Conservation (phyloP, 2,888 invertebrate genomes). For the Acronicta alni region DNA sequence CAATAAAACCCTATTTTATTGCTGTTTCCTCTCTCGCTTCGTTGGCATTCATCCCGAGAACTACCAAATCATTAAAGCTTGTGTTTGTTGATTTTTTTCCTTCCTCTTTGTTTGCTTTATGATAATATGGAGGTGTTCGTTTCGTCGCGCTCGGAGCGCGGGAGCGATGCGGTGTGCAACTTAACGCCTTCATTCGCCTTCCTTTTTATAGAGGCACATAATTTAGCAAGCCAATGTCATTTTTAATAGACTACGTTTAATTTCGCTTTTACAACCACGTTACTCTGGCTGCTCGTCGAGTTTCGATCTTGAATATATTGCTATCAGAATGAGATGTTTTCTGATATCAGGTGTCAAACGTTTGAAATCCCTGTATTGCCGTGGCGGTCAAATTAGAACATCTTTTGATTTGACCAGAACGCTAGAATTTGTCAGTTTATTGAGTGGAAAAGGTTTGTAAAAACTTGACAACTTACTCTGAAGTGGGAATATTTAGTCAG, state of each 20-base stretch:
- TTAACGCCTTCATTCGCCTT: slow-evolving; percentile 86
- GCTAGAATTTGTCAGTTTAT: slow-evolving; percentile 15
- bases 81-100: slow-evolving; percentile 86
- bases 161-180: slow-evolving; percentile 86
- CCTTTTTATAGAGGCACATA: slow-evolving; percentile 84
- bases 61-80: slow-evolving; percentile 86
- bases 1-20: slow-evolving; percentile 85
- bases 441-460: slow-evolving; percentile 9
- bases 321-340: slow-evolving; percentile 35
- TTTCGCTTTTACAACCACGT: slow-evolving; percentile 70
- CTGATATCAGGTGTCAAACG: slow-evolving; percentile 32
- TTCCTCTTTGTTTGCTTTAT: slow-evolving; percentile 86
- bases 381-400: slow-evolving; percentile 16
- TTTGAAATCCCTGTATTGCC: slow-evolving; percentile 23
- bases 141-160: slow-evolving; percentile 76
- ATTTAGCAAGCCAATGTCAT: slow-evolving; percentile 84
- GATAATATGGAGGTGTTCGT: slow-evolving; percentile 87
- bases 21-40: slow-evolving; percentile 82
- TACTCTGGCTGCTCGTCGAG: slow-evolving; percentile 61
- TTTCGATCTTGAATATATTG: slow-evolving; percentile 63
- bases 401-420: slow-evolving; percentile 3
- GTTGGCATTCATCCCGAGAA: slow-evolving; percentile 85
- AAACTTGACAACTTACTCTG: slow-evolving; percentile 13
- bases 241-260: slow-evolving; percentile 78
- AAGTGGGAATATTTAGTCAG: slow-evolving; percentile 17